These are phyloP conservation scores for Cochlearius cochlearius DNA, from an alignment of 2,113 vertebrate genomes.

Conservation along the genomic window DNA sequence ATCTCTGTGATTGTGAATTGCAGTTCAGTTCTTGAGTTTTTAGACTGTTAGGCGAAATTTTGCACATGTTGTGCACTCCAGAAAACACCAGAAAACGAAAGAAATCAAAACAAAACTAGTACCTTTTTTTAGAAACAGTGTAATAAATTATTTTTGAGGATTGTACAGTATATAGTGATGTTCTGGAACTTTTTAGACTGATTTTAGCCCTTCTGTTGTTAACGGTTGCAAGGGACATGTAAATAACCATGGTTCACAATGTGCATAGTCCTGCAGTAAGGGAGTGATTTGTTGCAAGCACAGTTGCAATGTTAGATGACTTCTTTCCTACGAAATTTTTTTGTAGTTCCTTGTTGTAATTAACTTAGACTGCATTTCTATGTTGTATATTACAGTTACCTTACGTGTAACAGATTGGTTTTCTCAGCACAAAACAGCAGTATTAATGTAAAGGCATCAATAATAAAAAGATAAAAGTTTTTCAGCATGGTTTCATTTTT, in stretches of 20 bases:
- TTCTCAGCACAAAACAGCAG: slow-evolving; percentile 91
- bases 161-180: slow-evolving; percentile 94
- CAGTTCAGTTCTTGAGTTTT: slow-evolving; percentile 74
- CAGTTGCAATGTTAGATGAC: slow-evolving; percentile 85
- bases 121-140: slow-evolving; percentile 91
- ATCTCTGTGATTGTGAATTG: slow-evolving; percentile 87
- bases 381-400: slow-evolving; percentile 94
- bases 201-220: slow-evolving; percentile 88
- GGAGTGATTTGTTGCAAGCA: slow-evolving; percentile 78
- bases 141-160: slow-evolving; percentile 99
- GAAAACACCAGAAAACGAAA: slow-evolving; percentile 57
- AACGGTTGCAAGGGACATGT: slow-evolving; percentile 82
- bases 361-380: slow-evolving; percentile 91
- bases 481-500: slow-evolving; percentile 68
- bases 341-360: slow-evolving; percentile 97
- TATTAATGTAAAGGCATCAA: slow-evolving; percentile 79
- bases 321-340: slow-evolving; percentile 84
- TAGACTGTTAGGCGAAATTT: slow-evolving; percentile 86
- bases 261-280: slow-evolving; percentile 74
- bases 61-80: slow-evolving; percentile 75
- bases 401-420: slow-evolving; percentile 86
- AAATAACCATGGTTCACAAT: slow-evolving; percentile 85
- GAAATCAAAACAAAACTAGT: slow-evolving; percentile 72
- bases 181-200: slow-evolving; percentile 93
- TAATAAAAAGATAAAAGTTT: slow-evolving; percentile 78